phyloP scores from a whole-genome alignment of 2,888 invertebrate genomes.

The Liodrosophila aerea region DNA sequence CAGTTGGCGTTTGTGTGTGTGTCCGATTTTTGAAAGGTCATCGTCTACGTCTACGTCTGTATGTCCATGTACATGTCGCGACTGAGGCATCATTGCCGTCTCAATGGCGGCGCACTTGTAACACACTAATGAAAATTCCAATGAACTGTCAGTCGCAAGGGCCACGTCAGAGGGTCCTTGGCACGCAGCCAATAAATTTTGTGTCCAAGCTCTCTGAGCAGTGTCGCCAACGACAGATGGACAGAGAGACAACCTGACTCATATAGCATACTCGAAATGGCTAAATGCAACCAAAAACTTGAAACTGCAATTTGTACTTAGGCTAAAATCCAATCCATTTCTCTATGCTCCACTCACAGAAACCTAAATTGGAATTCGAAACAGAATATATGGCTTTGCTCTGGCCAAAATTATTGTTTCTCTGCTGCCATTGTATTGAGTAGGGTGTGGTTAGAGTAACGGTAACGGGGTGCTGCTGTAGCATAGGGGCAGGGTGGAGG shows the following conservation, averaged over 20 bases:
- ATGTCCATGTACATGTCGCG: slow-evolving; percentile 11
- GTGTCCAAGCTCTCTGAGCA: slow-evolving; percentile 57
- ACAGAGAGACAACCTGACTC: not conserved
- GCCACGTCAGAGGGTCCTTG: slow-evolving; percentile 58
- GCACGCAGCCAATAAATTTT: slow-evolving; percentile 66
- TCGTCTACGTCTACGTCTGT: slow-evolving; percentile 10
- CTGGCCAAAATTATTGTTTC: slow-evolving; percentile 39
- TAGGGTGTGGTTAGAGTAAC: slow-evolving; percentile 6
- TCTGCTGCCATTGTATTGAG: slow-evolving; percentile 15
- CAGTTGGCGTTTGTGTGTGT: slow-evolving; percentile 15
- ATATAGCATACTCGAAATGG: not conserved
- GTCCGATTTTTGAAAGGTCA: slow-evolving; percentile 56
- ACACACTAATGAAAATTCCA: slow-evolving; percentile 74
- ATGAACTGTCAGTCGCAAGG: slow-evolving; percentile 63
- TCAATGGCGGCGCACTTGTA: slow-evolving; percentile 71
- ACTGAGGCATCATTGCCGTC: slow-evolving; percentile 50
- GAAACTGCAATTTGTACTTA: slow-evolving; percentile 21
- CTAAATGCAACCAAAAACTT: slow-evolving; percentile 55
- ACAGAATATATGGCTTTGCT: slow-evolving; percentile 4
- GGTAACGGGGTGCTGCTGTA: not conserved
- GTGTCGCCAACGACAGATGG: slow-evolving; percentile 13
- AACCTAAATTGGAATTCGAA: not conserved
- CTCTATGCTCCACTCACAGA: not conserved
- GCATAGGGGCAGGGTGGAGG: not conserved
- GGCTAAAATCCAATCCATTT: not conserved